Evolutionary conservation across 1,140 invertebrate genomes (phyloP).

Genomic region (Mizuhopecten yessoensis): DNA sequence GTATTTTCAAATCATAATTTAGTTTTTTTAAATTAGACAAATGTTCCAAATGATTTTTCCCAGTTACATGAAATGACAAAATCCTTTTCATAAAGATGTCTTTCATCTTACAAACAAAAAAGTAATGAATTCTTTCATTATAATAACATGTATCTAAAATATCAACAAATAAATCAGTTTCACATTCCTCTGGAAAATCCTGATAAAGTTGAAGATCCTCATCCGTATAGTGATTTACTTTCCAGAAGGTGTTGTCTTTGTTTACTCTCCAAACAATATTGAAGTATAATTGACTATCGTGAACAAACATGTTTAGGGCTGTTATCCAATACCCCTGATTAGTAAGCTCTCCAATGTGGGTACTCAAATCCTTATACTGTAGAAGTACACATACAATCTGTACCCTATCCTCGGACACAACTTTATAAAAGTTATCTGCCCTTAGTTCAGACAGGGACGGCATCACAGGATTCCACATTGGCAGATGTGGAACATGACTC

Average conservation of each 20-base stretch:
- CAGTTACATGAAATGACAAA: constrained; percentile 40
- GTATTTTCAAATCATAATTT: background rate
- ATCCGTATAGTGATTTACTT: background rate
- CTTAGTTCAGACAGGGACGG: background rate
- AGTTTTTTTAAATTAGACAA: constrained; percentile 40
- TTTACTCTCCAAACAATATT: constrained; percentile 60
- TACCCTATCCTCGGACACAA: constrained; percentile 54
- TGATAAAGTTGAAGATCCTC: constrained; percentile 27
- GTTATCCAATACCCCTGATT: constrained; percentile 47
- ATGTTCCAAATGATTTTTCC: constrained; percentile 37
- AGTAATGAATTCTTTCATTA: constrained; percentile 42
- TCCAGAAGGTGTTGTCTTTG: background rate
- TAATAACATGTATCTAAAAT: constrained; percentile 45
- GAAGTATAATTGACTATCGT: constrained; percentile 41
- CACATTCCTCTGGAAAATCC: constrained; percentile 14
- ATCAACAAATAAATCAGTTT: constrained; percentile 46
- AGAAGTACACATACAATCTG: constrained; percentile 69
- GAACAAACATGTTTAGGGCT: constrained; percentile 50
- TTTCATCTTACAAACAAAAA: constrained; percentile 40
- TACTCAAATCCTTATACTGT: background rate
- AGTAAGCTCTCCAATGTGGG: constrained; percentile 51
- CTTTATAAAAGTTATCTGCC: constrained; percentile 46
- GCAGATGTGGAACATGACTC: constrained; percentile 53
- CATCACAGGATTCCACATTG: constrained; percentile 54
- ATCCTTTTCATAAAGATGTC: background rate